phyloP scores from a whole-genome alignment of 2,888 invertebrate species.

The Apotomis capreana region DNA sequence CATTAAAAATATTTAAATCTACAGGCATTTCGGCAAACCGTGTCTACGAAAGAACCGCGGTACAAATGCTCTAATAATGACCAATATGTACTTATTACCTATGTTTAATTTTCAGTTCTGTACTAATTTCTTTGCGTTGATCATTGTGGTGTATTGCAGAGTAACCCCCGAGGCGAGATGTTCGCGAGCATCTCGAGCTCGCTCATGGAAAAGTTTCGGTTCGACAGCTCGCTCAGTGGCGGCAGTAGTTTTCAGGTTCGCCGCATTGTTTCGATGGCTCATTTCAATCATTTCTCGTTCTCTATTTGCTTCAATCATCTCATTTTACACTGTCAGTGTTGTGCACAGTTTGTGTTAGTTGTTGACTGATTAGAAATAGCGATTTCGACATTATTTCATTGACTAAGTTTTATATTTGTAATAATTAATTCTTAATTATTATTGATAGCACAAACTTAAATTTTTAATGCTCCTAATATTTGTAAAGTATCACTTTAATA shows the following conservation, averaged over 20 bases:
- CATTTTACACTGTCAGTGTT: slow-evolving; percentile 37
- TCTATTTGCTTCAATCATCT: slow-evolving; percentile 46
- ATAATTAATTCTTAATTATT: not conserved
- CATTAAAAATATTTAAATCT: too few species aligned
- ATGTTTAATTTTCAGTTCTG: slow-evolving; percentile 38
- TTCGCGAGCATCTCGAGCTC: slow-evolving; percentile 92
- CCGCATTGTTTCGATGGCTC: slow-evolving; percentile 70
- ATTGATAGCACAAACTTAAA: not conserved
- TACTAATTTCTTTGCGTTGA: slow-evolving; percentile 40
- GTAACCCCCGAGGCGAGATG: slow-evolving; percentile 90
- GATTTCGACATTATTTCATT: not conserved
- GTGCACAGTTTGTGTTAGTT: slow-evolving; percentile 29
- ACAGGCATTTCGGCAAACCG: too few species aligned
- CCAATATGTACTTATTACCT: slow-evolving; percentile 15
- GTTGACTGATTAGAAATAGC: slow-evolving; percentile 14
- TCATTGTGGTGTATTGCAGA: slow-evolving; percentile 82
- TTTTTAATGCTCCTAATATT: not conserved
- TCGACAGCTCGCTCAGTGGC: slow-evolving; percentile 89
- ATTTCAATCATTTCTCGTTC: slow-evolving; percentile 52
- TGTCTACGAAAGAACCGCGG: too few species aligned
- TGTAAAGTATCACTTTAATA: too few species aligned
- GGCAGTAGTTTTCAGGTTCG: slow-evolving; percentile 90
- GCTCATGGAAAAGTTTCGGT: slow-evolving; percentile 90
- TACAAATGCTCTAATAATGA: too few species aligned
- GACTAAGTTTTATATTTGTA: not conserved